These are phyloP conservation scores for Dryobates pubescens DNA, from an alignment of 2,797 vertebrate genomes.

Conservation along the genomic window DNA sequence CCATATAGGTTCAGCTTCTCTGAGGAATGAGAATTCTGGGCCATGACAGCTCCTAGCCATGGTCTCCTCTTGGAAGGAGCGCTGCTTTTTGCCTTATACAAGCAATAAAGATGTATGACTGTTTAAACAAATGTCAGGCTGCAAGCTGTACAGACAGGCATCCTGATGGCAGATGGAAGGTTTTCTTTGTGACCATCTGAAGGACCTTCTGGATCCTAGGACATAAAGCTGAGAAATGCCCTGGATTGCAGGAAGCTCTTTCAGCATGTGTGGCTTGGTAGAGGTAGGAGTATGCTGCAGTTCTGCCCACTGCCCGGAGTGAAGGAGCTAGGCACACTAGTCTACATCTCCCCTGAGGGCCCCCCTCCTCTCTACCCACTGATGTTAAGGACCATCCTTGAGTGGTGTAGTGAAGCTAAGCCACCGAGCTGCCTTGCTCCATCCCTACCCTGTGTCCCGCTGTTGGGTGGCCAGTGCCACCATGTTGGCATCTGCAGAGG, in stretches of 20 bases:
- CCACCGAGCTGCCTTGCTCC: accelerated
- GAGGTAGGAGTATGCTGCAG: not conserved
- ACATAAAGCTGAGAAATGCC: not conserved
- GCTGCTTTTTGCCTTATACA: not conserved
- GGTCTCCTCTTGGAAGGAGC: not conserved
- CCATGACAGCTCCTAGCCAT: not conserved
- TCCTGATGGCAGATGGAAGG: not conserved
- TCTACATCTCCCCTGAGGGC: not conserved
- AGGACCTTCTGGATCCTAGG: not conserved
- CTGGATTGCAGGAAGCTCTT: not conserved
- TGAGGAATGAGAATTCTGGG: not conserved
- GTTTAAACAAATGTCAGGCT: not conserved
- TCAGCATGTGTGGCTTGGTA: accelerated
- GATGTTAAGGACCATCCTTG: not conserved
- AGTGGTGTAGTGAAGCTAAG: not conserved
- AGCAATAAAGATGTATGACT: not conserved
- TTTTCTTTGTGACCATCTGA: not conserved
- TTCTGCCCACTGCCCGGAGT: too few species aligned
- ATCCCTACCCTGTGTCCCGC: accelerated
- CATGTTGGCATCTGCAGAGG: accelerated
- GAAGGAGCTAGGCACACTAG: not conserved
- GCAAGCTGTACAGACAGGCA: not conserved
- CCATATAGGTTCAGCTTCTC: accelerated
- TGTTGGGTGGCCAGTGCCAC: accelerated
- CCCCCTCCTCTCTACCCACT: not conserved